phyloP scores from a whole-genome alignment of 2,113 vertebrate genomes.

The Raja brachyura region DNA sequence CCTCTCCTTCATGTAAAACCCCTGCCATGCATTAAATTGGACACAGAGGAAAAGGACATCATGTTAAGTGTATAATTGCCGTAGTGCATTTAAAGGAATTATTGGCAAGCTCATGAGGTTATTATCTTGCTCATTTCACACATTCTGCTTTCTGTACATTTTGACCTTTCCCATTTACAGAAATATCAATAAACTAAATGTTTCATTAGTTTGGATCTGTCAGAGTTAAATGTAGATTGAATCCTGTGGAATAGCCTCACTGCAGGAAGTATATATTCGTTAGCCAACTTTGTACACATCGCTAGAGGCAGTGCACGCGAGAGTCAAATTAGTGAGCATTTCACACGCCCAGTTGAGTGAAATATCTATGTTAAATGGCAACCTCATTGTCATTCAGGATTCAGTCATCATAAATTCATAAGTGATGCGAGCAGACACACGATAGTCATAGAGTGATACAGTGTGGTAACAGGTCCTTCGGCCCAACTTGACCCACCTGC shows the following conservation, averaged over 20 bases:
- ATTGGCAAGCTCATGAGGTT: background rate
- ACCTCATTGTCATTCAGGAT: background rate
- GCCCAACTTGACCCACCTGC: too few species aligned
- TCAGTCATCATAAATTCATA: background rate
- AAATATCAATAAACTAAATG: conserved; percentile 22
- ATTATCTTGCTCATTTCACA: conserved; percentile 26
- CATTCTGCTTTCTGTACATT: conserved; percentile 1
- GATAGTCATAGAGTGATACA: too few species aligned
- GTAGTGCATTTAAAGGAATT: conserved; percentile 7
- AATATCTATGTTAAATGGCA: background rate
- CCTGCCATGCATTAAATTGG: conserved; percentile 33
- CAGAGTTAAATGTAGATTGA: background rate
- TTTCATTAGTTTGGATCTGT: conserved; percentile 11
- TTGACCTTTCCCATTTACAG: conserved; percentile 28
- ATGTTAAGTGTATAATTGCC: background rate
- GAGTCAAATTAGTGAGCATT: background rate
- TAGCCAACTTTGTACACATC: background rate
- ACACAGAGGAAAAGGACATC: background rate
- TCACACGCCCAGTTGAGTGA: background rate
- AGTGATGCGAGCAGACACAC: too few species aligned
- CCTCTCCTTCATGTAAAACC: background rate
- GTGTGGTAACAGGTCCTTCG: too few species aligned
- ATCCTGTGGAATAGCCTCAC: background rate
- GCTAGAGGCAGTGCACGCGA: background rate
- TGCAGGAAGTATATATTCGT: background rate